Conservation (phyloP, 2,797 vertebrate genomes). For the Sibirionetta formosa region DNA sequence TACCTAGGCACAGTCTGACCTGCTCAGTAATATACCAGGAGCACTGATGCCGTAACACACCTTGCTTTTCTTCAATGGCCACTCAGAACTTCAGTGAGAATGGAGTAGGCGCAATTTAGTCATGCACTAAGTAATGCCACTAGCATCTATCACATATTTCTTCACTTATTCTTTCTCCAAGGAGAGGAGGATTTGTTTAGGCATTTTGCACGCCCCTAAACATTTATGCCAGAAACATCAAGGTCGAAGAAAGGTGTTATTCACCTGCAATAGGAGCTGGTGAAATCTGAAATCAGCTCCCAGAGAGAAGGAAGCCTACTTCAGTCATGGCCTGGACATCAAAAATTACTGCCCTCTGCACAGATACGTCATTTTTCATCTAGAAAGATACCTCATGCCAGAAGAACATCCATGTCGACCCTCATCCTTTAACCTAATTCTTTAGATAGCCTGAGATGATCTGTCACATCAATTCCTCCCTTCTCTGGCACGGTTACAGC, state of each 20-base stretch:
- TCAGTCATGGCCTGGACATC: background rate
- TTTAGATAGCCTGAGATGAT: background rate
- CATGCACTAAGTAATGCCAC: background rate
- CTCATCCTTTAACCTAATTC: background rate
- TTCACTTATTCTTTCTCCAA: background rate
- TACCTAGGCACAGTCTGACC: background rate
- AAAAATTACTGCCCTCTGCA: background rate
- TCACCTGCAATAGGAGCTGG: background rate
- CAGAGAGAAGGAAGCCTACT: background rate
- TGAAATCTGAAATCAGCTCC: background rate
- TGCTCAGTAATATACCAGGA: background rate
- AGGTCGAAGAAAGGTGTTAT: conserved; percentile 39
- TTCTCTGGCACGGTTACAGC: background rate
- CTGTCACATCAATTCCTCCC: background rate
- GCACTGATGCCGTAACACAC: background rate
- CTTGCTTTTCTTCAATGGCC: background rate
- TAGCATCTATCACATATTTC: background rate
- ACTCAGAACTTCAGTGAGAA: background rate
- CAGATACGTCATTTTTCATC: background rate
- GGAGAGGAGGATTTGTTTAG: background rate
- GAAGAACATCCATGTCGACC: conserved; percentile 21
- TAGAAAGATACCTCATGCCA: background rate
- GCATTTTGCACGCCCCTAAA: background rate
- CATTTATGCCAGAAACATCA: conserved; percentile 26
- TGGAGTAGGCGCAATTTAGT: background rate